Base-by-base conservation (phyloP, 2,888 invertebrate genomes). In the Malacosoma neustria region DNA sequence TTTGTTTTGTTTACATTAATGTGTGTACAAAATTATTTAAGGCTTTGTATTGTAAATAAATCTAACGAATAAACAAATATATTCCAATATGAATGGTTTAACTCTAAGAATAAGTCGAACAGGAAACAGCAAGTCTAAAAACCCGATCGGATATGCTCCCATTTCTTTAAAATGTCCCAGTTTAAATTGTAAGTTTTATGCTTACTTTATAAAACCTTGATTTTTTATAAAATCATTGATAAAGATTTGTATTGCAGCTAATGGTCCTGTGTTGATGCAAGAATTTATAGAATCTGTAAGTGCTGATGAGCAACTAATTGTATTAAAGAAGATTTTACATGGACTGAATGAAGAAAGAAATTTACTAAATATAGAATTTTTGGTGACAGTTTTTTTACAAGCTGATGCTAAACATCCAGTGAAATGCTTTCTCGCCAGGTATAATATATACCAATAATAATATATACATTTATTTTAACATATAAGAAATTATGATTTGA, bases 331-430 rank as follows among this genome's bases (percentile, higher is more conserved):
- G 9, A 52, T 70, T 13, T 39, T 73, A 14, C 49, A 51, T 13
- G 39, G 38, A 7, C 37, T 42, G 2, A 46, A 44, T 35, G 43
- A 49, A 2, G 30, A 35, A 1, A 14, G 29, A 3, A 42, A 61
- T 13, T 9, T 30, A 13, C 46, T 51, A n/a, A 32, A 51, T 3
- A 43, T 67, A 1, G 46, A 50, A 12, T 72, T 81, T 42, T 49
- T 85, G 9, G 72, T 64, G 7, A 34, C 56, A 6, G 54, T 69
- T 2, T 82, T 67, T 42, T 54, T 76, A 36, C 49, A 73, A 37
- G 68, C 80, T 5, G 72, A 74, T 13, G 43, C 61, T 1, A 82
- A 80, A 49, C 82, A 85, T 49, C 84, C 84, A 4, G 54, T 80
- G 0, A 84, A 84, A 55, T 69, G 73, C 45, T 76, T 72, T 47